Evolutionary conservation across 2,888 invertebrate genomes (phyloP), one percentile per base, ranked within the genome.

Genomic region (Macaria liturata): DNA sequence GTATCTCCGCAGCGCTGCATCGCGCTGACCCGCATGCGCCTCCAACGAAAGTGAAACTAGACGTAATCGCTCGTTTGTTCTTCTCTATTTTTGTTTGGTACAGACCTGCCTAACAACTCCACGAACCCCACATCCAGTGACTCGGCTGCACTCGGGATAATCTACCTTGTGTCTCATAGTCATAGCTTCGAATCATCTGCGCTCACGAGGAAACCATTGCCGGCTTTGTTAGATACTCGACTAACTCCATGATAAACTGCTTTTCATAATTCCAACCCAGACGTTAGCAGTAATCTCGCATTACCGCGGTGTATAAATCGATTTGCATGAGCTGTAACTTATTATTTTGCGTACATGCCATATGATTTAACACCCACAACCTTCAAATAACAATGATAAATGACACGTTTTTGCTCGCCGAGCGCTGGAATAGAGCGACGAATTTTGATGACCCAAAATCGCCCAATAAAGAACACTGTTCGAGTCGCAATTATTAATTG

Each of bases 11-110:
- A 75, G 70, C 76, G 75, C 72, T 79, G 79, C 78, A 50, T 74
- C 69, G 76, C 75, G 73, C 71, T 80, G 81, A 80, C 81, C 82
- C 76, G 78, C 76, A 75, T 80, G 76, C 74, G 75, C 77, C 75
- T 74, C 68, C 60, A 81, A 82, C 75, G 84, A 87, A 87, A 88
- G 87, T 86, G 87, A 87, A 88, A 84, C 83, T 77, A 78, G 77
- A 73, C 72, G 76, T 80, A 81, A 81, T 81, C 74, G 72, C 63
- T 68, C 65, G 72, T 66, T 72, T 74, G 72, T 79, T 79, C 72
- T 80, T 78, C 72, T 80, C 71, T 77, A 78, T 78, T 82, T 77
- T 78, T 75, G 70, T 72, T 69, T 69, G 67, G 46, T 56, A n/a
- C 50, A 52, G 44, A 60, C 59, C 54, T 47, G 44, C 54, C 59